A percentile compares a stretch with the other conserved stretches of the same genome.
These are phyloP conservation scores for Sebastes cheni DNA, from an alignment of 2,797 vertebrate genomes.

Conservation along the genomic window DNA sequence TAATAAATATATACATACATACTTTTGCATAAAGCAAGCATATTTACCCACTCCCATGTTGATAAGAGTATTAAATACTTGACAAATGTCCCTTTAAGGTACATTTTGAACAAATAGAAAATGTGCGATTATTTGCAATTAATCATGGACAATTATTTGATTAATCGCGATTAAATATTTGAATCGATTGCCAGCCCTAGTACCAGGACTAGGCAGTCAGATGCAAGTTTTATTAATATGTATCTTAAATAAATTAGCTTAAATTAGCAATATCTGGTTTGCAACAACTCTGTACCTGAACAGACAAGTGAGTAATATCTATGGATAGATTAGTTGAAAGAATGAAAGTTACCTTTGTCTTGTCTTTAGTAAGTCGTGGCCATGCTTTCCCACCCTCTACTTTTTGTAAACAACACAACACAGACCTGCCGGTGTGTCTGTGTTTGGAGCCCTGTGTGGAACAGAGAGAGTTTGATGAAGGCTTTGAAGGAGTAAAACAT, in stretches of 20 bases:
- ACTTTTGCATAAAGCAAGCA: no score
- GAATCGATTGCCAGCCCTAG: no score
- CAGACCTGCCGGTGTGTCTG: slow-evolving; percentile 97
- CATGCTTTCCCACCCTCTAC: slow-evolving; percentile 92
- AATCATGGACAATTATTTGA: no score
- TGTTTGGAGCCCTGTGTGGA: slow-evolving; percentile 90
- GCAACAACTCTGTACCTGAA: not conserved
- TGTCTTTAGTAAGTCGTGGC: slow-evolving; percentile 96
- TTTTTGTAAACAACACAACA: slow-evolving; percentile 97
- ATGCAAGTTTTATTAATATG: not conserved
- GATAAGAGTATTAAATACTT: no score
- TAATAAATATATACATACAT: no score
- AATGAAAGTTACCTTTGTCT: slow-evolving; percentile 86
- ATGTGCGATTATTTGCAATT: no score
- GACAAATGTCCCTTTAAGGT: no score
- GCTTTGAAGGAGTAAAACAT: not conserved
- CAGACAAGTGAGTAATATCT: not conserved
- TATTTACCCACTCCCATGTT: no score
- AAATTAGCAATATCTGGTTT: not conserved
- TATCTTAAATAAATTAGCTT: not conserved
- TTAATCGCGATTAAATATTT: no score
- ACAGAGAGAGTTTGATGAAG: not conserved
- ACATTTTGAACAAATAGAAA: no score
- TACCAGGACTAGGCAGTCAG: not conserved
- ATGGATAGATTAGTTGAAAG: not conserved